phyloP scores from a whole-genome alignment of 1,140 invertebrate genomes.

The Heterodera carotae region DNA sequence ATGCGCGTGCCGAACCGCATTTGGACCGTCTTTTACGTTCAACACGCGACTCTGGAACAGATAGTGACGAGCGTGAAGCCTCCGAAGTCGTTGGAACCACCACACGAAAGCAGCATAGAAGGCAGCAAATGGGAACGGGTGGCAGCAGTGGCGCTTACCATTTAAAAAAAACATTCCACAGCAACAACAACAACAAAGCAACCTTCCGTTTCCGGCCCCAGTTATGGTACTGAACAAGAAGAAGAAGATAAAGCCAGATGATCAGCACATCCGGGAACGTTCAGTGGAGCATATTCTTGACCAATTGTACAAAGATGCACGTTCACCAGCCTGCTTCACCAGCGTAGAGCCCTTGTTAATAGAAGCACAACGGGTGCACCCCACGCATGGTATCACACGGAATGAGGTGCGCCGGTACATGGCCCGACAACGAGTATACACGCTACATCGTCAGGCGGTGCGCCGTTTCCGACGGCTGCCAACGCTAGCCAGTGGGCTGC shows the following conservation, averaged over 20 bases:
- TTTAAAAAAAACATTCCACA: not conserved
- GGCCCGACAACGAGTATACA: slow-evolving; percentile 29
- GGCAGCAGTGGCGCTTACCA: not conserved
- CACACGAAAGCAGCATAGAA: not conserved
- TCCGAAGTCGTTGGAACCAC: no score
- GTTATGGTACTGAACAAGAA: no score
- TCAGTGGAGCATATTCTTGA: not conserved
- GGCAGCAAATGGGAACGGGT: not conserved
- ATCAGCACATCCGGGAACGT: not conserved
- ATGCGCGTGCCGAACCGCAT: not conserved
- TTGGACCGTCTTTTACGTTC: not conserved
- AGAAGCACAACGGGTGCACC: not conserved
- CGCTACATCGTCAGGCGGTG: slow-evolving; percentile 13
- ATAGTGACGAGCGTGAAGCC: no score
- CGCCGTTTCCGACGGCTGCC: slow-evolving; percentile 24
- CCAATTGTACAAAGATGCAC: slow-evolving; percentile 21
- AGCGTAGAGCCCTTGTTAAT: not conserved
- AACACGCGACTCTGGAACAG: no score
- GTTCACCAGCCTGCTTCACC: slow-evolving; percentile 7
- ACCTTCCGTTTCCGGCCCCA: no score
- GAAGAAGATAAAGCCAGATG: not conserved
- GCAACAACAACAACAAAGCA: not conserved
- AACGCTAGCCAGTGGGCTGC: slow-evolving; percentile 21
- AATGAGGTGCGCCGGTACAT: slow-evolving; percentile 31
- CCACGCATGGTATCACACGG: not conserved